phyloP scores from a whole-genome alignment of 2,797 vertebrate genomes.

The Moxostoma hubbsi region DNA sequence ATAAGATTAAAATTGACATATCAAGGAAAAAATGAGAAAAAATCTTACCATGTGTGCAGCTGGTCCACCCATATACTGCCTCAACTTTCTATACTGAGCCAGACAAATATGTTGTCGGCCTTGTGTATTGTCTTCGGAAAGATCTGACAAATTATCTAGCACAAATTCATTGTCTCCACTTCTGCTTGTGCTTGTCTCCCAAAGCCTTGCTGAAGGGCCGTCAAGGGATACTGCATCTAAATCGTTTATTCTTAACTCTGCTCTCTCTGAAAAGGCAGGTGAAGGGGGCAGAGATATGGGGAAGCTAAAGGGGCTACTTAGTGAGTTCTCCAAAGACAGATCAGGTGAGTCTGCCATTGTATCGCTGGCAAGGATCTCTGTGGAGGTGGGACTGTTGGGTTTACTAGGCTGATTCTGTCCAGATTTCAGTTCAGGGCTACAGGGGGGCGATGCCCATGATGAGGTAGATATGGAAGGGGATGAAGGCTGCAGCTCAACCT shows the following conservation, averaged over 20 bases:
- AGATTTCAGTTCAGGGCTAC: slow-evolving; percentile 8
- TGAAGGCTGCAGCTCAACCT: neutral
- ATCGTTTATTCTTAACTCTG: slow-evolving; percentile 2
- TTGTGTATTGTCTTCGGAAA: slow-evolving; percentile 48
- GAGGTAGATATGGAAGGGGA: slow-evolving; percentile 7
- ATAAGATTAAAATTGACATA: neutral
- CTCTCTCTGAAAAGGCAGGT: slow-evolving; percentile 20
- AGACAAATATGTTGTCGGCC: slow-evolving; percentile 69
- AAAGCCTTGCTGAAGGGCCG: neutral
- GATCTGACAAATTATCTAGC: slow-evolving; percentile 46
- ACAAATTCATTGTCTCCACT: slow-evolving; percentile 49
- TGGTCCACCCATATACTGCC: slow-evolving; percentile 58
- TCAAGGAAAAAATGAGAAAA: slow-evolving; percentile 11
- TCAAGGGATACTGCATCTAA: neutral
- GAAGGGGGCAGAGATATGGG: slow-evolving; percentile 33
- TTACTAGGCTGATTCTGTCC: slow-evolving; percentile 4
- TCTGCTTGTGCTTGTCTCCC: neutral
- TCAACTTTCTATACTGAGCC: slow-evolving; percentile 61
- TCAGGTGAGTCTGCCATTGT: slow-evolving; percentile 29
- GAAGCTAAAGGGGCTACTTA: slow-evolving; percentile 36
- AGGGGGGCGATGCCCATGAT: neutral
- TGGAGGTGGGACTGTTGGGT: slow-evolving; percentile 49
- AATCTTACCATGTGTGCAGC: slow-evolving; percentile 63
- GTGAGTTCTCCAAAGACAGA: slow-evolving; percentile 38
- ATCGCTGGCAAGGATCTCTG: slow-evolving; percentile 48